A percentile compares a stretch with the other conserved stretches of the same genome.
phyloP scores from a whole-genome alignment of 2,113 vertebrate genomes.

The Rafetus swinhoei region DNA sequence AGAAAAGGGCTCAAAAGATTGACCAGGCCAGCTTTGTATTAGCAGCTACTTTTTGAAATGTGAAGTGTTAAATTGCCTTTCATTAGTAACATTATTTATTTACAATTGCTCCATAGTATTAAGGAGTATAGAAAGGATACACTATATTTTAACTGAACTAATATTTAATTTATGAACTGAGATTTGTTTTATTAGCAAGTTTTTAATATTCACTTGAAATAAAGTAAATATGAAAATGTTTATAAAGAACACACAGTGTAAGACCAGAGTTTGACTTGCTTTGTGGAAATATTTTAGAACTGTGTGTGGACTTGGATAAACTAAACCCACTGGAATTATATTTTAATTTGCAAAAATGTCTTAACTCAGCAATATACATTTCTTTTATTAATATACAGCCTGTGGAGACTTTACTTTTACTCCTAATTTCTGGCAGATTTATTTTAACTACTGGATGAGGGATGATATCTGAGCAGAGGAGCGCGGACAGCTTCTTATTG shows the following conservation, averaged over 20 bases:
- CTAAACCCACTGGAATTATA: slow-evolving; percentile 13
- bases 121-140: neutral
- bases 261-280: neutral
- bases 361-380: neutral
- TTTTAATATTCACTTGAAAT: slow-evolving; percentile 38
- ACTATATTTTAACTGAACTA: slow-evolving; percentile 11
- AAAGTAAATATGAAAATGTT: neutral
- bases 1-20: neutral
- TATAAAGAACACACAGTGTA: neutral
- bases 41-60: neutral
- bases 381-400: neutral
- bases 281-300: neutral
- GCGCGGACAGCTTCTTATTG: neutral
- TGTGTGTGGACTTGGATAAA: neutral
- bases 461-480: neutral
- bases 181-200: slow-evolving; percentile 25
- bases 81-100: slow-evolving; percentile 52
- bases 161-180: slow-evolving; percentile 18
- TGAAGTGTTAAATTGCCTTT: neutral
- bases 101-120: neutral
- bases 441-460: neutral
- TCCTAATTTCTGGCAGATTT: neutral
- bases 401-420: neutral
- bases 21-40: neutral
- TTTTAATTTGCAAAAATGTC: neutral